A percentile compares a stretch with the other conserved stretches of the same genome.
These are phyloP conservation scores for Agelastica alni DNA, from an alignment of 2,888 invertebrate genomes.

Conservation along the genomic window DNA sequence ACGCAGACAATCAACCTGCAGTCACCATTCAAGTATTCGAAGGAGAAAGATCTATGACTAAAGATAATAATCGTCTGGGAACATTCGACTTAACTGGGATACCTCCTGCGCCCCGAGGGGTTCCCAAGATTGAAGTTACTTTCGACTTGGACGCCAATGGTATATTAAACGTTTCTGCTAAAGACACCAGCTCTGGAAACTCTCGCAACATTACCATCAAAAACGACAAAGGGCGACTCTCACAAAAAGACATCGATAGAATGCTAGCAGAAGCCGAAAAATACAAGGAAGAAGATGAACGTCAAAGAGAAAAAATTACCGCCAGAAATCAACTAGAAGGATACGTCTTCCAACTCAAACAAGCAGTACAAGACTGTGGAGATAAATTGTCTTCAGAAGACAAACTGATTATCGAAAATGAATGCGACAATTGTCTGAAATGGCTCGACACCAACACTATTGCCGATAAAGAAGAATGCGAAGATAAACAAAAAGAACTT, in stretches of 20 bases:
- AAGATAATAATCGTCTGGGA: slow-evolving; percentile 73
- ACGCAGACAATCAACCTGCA: slow-evolving; percentile 68
- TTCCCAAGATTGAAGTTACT: slow-evolving; percentile 71
- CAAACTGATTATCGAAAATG: slow-evolving; percentile 54
- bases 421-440: slow-evolving; percentile 65
- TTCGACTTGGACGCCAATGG: slow-evolving; percentile 78
- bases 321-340: slow-evolving; percentile 74
- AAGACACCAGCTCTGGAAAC: slow-evolving; percentile 66
- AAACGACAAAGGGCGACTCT: slow-evolving; percentile 80
- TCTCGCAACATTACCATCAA: slow-evolving; percentile 78
- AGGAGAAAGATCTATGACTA: slow-evolving; percentile 81
- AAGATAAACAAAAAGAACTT: slow-evolving; percentile 62
- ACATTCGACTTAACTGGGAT: slow-evolving; percentile 70
- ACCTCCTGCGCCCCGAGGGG: slow-evolving; percentile 71
- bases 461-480: slow-evolving; percentile 71
- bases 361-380: slow-evolving; percentile 69
- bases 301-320: slow-evolving; percentile 67
- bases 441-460: slow-evolving; percentile 71
- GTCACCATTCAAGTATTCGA: slow-evolving; percentile 66
- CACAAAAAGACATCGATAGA: slow-evolving; percentile 79
- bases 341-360: slow-evolving; percentile 71
- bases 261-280: slow-evolving; percentile 77
- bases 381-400: slow-evolving; percentile 63
- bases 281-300: slow-evolving; percentile 74
- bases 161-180: slow-evolving; percentile 64